Evolutionary conservation across 2,797 vertebrate species (phyloP).

Genomic region (Poeciliopsis turneri): DNA sequence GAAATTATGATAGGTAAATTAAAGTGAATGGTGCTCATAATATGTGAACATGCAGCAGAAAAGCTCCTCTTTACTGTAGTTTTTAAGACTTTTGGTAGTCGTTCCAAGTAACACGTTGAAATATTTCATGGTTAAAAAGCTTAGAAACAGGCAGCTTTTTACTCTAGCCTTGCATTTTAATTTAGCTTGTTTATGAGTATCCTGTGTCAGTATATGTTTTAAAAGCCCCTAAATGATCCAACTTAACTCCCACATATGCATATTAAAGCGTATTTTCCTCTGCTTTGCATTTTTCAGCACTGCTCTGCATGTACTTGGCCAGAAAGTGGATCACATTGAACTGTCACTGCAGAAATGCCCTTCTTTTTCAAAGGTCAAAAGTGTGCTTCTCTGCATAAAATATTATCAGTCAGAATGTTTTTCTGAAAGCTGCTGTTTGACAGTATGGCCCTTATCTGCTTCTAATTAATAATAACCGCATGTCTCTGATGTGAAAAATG

Average conservation of each 20-base stretch:
- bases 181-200: conserved; percentile 35
- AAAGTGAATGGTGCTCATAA: conserved; percentile 33
- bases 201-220: conserved; percentile 28
- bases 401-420: conserved; percentile 17
- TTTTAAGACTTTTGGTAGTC: neutral
- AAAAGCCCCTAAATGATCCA: conserved; percentile 37
- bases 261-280: conserved; percentile 44
- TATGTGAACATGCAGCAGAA: conserved; percentile 1
- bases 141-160: conserved; percentile 11
- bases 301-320: conserved; percentile 33
- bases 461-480: conserved; percentile 38
- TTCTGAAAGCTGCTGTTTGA: conserved; percentile 35
- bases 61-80: neutral
- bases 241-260: conserved; percentile 29
- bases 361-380: conserved; percentile 33
- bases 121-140: conserved; percentile 23
- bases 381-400: conserved; percentile 6
- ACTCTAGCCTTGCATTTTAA: conserved; percentile 30
- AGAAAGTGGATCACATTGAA: conserved; percentile 44
- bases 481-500: conserved; percentile 29
- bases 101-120: neutral
- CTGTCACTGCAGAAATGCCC: conserved; percentile 27
- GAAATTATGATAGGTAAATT: conserved; percentile 21
- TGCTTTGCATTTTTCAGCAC: conserved; percentile 41
- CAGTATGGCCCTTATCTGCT: conserved; percentile 21